Base-by-base conservation (phyloP, 1,140 invertebrate species). In the Drosophila parabipectinata region DNA sequence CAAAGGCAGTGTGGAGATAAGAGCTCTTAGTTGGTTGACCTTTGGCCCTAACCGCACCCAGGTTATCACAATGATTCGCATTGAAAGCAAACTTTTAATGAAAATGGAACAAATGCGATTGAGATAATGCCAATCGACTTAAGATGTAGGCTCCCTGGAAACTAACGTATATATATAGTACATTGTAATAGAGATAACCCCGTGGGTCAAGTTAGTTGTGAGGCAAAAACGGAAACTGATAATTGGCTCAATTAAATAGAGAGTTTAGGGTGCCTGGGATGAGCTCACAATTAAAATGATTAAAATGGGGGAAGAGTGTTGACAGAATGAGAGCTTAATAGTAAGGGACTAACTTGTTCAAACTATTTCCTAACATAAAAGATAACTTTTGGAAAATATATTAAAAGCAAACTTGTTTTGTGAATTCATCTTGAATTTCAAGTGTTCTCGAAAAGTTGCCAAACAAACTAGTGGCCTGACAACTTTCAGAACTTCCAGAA, bases 41-140 rank as follows among this genome's bases (percentile, higher is more conserved):
- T 39, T 21, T 58, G 58, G 74, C 60, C 34, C 39, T 47, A 60
- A 56, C 78, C 81, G 64, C 82, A 56, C 82, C 82, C 78, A 72
- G 61, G 57, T 79, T 78, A 81, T 85, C 80, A 58, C 5, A 39
- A 30, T 7, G 44, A 32, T 34, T 47, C 41, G 56, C 45, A 72
- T 74, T 69, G 77, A 78, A 78, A 66, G 54, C 51, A 41, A 58
- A 51, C 37, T 59, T 61, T 64, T 18, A 26, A 50, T 32, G 44
- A 45, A 60, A 60, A 50, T 44, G 37, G 9, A 55, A 54, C 15
- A 14, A 15, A 64, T 14, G 45, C 69, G 48, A 57, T 74, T 74
- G 72, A 74, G 72, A 75, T 74, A 75, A 53, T 75, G 72, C 45
- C 60, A 74, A 75, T 75, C 71, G 57, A 15, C 28, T 51, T 34